These are phyloP conservation scores for Megaceryle alcyon DNA, from an alignment of 2,797 vertebrate genomes.

Conservation along the genomic window DNA sequence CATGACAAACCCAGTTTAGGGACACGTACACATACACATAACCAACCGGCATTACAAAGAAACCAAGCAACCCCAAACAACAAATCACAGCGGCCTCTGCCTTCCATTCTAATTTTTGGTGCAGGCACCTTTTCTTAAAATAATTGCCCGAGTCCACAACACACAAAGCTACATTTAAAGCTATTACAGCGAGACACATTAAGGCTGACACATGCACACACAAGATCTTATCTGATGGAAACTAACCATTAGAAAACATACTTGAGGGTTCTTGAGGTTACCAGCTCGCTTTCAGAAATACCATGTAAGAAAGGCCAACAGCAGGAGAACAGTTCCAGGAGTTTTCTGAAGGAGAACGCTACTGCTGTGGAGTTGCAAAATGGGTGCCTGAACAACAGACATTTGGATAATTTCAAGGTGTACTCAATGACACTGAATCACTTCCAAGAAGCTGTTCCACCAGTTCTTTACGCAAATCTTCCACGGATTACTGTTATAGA, in stretches of 20 bases:
- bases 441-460: slow-evolving; percentile 28
- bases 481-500: background rate
- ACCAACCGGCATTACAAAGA: background rate
- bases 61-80: background rate
- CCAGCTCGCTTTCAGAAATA: background rate
- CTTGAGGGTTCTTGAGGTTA: background rate
- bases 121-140: background rate
- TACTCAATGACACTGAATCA: slow-evolving; percentile 26
- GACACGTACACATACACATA: background rate
- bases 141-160: background rate
- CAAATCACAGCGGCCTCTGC: background rate
- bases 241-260: background rate
- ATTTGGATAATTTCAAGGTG: background rate
- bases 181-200: background rate
- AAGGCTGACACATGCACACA: background rate
- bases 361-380: background rate
- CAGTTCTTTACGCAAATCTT: background rate
- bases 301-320: accelerated
- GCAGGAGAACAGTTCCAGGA: background rate
- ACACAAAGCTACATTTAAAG: background rate
- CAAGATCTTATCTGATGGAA: background rate
- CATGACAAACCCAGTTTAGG: background rate
- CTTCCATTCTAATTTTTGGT: background rate
- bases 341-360: background rate
- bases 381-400: background rate